Evolutionary conservation across 2,888 invertebrate genomes (phyloP).

Genomic region (Diplolepis rosae): DNA sequence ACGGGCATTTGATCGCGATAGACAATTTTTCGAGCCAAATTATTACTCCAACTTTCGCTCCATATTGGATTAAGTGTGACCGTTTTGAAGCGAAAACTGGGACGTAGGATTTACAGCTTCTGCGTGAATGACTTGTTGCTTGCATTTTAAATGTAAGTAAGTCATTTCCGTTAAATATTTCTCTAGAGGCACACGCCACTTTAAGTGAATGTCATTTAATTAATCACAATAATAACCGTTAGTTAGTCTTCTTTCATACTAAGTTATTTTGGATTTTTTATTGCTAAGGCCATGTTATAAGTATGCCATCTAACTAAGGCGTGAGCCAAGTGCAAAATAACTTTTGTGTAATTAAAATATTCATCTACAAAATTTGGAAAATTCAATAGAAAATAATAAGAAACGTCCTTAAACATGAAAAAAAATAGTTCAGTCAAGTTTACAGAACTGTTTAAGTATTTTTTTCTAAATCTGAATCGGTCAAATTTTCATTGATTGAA

Average conservation of each 20-base stretch:
- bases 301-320: too few relatives aligned
- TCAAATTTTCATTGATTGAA: too few relatives aligned
- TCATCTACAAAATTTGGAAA: too few relatives aligned
- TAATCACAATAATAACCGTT: neutral
- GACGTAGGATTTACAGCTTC: conserved; percentile 35
- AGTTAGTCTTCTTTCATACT: neutral
- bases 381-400: too few relatives aligned
- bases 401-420: too few relatives aligned
- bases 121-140: conserved; percentile 35
- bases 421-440: too few relatives aligned
- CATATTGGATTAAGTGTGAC: conserved; percentile 37
- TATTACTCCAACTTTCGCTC: conserved; percentile 45
- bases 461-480: too few relatives aligned
- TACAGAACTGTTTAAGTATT: too few relatives aligned
- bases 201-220: neutral
- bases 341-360: too few relatives aligned
- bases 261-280: too few relatives aligned
- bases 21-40: neutral
- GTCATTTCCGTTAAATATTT: neutral
- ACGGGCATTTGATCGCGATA: neutral
- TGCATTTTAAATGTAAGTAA: conserved; percentile 28
- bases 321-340: too few relatives aligned
- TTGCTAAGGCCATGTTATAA: too few relatives aligned
- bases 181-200: neutral
- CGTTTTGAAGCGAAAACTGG: conserved; percentile 42